These are phyloP conservation scores for Pseudocheirus occidentalis DNA, from an alignment of 2,797 vertebrate species.

Conservation along the genomic window DNA sequence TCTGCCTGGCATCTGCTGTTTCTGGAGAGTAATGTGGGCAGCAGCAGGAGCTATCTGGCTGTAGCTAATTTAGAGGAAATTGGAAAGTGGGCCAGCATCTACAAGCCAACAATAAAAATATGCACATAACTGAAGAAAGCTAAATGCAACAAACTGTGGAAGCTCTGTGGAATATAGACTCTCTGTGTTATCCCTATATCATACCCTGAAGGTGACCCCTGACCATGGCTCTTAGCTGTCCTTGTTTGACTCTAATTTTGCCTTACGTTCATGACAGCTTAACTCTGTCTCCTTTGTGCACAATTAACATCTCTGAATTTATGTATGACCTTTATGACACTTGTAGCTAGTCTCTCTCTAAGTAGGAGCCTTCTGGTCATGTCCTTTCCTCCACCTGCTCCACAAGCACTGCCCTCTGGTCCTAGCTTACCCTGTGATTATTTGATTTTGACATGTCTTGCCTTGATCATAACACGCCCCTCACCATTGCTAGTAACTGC, in stretches of 20 bases:
- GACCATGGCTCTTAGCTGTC: background rate
- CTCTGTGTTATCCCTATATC: background rate
- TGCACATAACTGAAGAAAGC: constrained; percentile 1
- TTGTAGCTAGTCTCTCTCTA: background rate
- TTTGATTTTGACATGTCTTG: background rate
- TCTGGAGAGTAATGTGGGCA: constrained; percentile 4
- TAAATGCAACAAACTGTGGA: background rate
- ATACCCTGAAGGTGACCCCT: background rate
- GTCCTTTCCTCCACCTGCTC: background rate
- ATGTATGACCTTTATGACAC: background rate
- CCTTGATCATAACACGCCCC: background rate
- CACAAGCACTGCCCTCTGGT: background rate
- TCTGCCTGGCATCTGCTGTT: constrained; percentile 5
- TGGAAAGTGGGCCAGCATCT: background rate
- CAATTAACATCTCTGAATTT: background rate
- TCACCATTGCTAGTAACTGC: background rate
- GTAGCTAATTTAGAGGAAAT: constrained; percentile 1
- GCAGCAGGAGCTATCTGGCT: background rate
- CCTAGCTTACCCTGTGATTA: background rate
- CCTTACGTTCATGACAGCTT: background rate
- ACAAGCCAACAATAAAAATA: background rate
- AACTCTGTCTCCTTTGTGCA: background rate
- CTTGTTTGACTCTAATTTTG: background rate
- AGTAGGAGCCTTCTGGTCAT: background rate
- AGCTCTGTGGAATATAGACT: background rate